A percentile compares a stretch with the other conserved stretches of the same genome.
These are phyloP conservation scores for Hypena proboscidalis DNA, from an alignment of 2,888 invertebrate genomes.

Conservation along the genomic window DNA sequence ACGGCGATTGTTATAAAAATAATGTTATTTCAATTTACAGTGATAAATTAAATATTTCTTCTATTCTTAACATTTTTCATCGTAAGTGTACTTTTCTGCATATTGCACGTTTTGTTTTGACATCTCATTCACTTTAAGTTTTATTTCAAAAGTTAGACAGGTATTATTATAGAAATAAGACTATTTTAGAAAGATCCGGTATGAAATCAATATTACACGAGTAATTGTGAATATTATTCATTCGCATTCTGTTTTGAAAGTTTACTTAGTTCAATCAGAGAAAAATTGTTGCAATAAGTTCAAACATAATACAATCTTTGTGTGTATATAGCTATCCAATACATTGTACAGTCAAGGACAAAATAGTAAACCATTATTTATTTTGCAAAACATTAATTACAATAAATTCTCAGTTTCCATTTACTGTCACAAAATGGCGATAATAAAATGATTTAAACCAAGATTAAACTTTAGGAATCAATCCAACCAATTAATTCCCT, in stretches of 20 bases:
- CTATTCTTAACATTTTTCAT: constrained; percentile 7
- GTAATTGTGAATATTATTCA: too few relatives aligned
- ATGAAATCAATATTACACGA: too few relatives aligned
- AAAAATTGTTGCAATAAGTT: too few relatives aligned
- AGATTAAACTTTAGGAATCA: constrained; percentile 45
- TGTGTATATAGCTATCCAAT: background rate
- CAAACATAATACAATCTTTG: too few relatives aligned
- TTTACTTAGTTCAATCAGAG: constrained; percentile 1
- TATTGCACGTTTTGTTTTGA: constrained; percentile 1
- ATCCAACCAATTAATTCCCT: constrained; percentile 62
- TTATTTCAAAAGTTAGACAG: background rate
- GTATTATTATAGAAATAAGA: background rate
- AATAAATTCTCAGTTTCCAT: constrained; percentile 1
- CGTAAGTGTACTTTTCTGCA: constrained; percentile 5
- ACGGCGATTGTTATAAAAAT: constrained; percentile 32
- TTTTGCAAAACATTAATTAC: background rate
- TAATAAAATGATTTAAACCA: background rate
- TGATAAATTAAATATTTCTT: constrained; percentile 9
- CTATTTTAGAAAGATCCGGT: background rate
- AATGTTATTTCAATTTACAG: constrained; percentile 19
- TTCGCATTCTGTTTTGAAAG: too few relatives aligned
- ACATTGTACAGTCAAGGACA: constrained; percentile 3
- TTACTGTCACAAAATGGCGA: constrained; percentile 15
- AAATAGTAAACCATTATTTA: background rate
- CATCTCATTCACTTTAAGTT: background rate